phyloP scores from a whole-genome alignment of 30 jellyfish, hydroid and myxozoan species.

The Haliclystus octoradiatus region DNA sequence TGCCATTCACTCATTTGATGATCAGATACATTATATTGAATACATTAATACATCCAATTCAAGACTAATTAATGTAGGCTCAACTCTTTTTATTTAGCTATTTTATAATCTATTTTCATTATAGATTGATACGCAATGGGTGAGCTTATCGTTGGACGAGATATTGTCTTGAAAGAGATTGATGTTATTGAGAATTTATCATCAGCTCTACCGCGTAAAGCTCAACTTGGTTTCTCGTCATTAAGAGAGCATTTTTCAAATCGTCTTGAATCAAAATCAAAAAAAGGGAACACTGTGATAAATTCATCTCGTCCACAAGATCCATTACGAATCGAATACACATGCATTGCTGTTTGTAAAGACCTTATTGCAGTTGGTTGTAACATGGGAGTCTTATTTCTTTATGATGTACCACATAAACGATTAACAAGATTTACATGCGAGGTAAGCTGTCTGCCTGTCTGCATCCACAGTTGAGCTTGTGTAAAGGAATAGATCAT shows the following conservation, averaged over 20 bases:
- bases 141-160: constrained; percentile 58
- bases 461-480: too few relatives aligned
- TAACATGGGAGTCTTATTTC: constrained; percentile 77
- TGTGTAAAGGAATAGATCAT: too few relatives aligned
- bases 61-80: too few relatives aligned
- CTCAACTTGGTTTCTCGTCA: constrained; percentile 94
- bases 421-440: constrained; percentile 64
- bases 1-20: too few relatives aligned
- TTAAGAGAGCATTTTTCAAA: constrained; percentile 58
- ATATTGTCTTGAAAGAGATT: constrained; percentile 76
- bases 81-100: too few relatives aligned
- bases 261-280: constrained; percentile 53
- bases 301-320: constrained; percentile 71
- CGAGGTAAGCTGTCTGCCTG: constrained; percentile 86
- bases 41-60: too few relatives aligned
- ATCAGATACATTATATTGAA: too few relatives aligned
- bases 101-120: too few relatives aligned
- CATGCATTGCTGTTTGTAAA: constrained; percentile 79
- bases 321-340: constrained; percentile 70
- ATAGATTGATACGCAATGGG: not conserved
- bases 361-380: constrained; percentile 73
- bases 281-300: constrained; percentile 16
- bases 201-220: constrained; percentile 66
- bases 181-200: constrained; percentile 47
- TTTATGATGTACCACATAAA: constrained; percentile 42